Base-by-base conservation (phyloP, 2,888 invertebrate genomes). In the Mongoloraphidia duomilia region DNA sequence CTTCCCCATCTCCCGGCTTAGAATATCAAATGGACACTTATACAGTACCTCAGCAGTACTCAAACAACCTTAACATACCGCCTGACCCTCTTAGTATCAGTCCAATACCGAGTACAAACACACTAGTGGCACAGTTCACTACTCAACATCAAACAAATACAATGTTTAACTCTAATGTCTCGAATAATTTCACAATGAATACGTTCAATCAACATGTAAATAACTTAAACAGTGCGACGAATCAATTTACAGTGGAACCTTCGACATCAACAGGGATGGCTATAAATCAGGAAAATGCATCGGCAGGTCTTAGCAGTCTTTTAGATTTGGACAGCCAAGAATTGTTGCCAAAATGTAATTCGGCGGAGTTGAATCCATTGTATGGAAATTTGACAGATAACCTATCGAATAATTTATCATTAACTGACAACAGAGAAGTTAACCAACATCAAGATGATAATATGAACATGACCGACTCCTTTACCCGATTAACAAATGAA, bases 381-480 rank as follows among this genome's bases (percentile, higher is more conserved):
- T 65, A 68, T 9, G 65, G 63, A 26, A 63, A 65, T 45, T 60
- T 73, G 10, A 68, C 72, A 1, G 70, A 71, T 41, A 70, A 67
- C 55, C 60, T 73, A 5, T 69, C 69, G 2, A 66, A 65, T 52
- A 71, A 70, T 55, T 58, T 74, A 44, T 71, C 70, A 1, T 59
- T 75, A 49, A 66, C 66, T 2, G 74, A 74, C 49, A 58, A 59
- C 17, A 58, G 53, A 45, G 53, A 50, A 36, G 50, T 51, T 26
- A 51, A 58, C 52, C 61, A 58, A 48, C 49, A 53, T 26, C 56
- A 56, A 39, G 60, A 61, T 26, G 58, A 61, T 40, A 60, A 57
- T 42, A 58, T 62, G 46, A 72, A 68, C 57, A 73, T 74, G 72
- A 70, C 72, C 3, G 75, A 77, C 53, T 75, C 75, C 59, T 70